phyloP scores from a whole-genome alignment of 2,113 vertebrate genomes.

The Procapra przewalskii region DNA sequence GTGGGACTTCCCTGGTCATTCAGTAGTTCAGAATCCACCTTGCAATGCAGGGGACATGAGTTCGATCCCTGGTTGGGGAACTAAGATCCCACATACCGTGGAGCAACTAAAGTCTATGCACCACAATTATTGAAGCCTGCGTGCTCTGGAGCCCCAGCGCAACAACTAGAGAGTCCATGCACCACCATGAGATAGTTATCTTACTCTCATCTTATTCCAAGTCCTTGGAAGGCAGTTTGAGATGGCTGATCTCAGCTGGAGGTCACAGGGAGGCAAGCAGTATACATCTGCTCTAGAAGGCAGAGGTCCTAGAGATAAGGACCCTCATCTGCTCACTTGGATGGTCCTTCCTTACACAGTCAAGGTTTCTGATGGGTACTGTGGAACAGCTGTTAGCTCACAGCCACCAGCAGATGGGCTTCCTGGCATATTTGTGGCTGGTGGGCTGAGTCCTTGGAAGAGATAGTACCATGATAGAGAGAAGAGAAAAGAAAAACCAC shows the following conservation, averaged over 20 bases:
- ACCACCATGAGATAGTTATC: not conserved
- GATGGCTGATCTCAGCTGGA: not conserved
- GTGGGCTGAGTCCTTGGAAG: not conserved
- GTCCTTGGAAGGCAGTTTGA: not conserved
- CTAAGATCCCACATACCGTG: not conserved
- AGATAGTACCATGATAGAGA: not conserved
- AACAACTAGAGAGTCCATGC: not conserved
- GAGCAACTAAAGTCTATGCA: not conserved
- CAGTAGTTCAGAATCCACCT: not conserved
- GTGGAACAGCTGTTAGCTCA: not conserved
- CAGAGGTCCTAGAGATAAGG: not conserved
- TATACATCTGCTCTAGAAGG: not conserved
- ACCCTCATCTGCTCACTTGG: not conserved
- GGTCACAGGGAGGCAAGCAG: not conserved
- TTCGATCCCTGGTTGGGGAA: not conserved
- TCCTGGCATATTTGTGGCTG: not conserved
- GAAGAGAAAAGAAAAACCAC: not conserved
- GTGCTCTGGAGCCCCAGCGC: not conserved
- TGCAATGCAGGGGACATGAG: not conserved
- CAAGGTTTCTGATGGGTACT: not conserved
- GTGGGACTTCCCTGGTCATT: not conserved
- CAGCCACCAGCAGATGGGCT: not conserved
- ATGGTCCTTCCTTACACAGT: not conserved
- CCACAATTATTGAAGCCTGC: not conserved
- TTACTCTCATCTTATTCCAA: not conserved